phyloP scores from a whole-genome alignment of 1,140 invertebrate species.

The Drosophila bipectinata region DNA sequence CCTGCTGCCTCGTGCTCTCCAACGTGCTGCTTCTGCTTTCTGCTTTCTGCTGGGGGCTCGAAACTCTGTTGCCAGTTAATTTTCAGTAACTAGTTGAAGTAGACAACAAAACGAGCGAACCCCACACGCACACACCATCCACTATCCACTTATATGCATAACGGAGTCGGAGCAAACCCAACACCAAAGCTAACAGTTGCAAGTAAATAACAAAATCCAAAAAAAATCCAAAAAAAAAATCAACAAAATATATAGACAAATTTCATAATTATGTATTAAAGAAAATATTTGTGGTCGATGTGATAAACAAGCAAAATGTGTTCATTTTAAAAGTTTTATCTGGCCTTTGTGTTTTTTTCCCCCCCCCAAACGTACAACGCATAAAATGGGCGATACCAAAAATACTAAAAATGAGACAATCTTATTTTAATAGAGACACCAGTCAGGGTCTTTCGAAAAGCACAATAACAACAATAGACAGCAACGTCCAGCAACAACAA shows the following conservation, averaged over 20 bases:
- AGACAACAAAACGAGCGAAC: conserved; percentile 69
- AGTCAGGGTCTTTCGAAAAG: not conserved
- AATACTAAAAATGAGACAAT: conserved; percentile 11
- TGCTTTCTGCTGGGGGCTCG: conserved; percentile 68
- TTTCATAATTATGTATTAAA: conserved; percentile 18
- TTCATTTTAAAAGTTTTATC: conserved; percentile 8
- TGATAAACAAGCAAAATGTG: not conserved
- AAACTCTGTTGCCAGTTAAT: conserved; percentile 79
- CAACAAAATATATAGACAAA: not conserved
- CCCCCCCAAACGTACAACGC: not conserved
- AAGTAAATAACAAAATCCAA: conserved; percentile 35
- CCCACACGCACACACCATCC: conserved; percentile 17
- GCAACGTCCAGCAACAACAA: not conserved
- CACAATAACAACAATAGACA: not conserved
- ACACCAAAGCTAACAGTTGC: conserved; percentile 28
- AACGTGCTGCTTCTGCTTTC: conserved; percentile 51
- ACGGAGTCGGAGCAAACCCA: conserved; percentile 37
- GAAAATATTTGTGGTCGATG: conserved; percentile 3
- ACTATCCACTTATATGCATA: conserved; percentile 21
- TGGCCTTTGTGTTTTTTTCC: not conserved
- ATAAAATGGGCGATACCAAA: conserved; percentile 2
- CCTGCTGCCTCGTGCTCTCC: conserved; percentile 33
- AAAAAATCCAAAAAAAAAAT: conserved; percentile 21
- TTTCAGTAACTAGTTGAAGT: conserved; percentile 80
- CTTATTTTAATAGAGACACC: not conserved